Base-by-base conservation (phyloP, 2,797 vertebrate genomes). In the Selene dorsalis region DNA sequence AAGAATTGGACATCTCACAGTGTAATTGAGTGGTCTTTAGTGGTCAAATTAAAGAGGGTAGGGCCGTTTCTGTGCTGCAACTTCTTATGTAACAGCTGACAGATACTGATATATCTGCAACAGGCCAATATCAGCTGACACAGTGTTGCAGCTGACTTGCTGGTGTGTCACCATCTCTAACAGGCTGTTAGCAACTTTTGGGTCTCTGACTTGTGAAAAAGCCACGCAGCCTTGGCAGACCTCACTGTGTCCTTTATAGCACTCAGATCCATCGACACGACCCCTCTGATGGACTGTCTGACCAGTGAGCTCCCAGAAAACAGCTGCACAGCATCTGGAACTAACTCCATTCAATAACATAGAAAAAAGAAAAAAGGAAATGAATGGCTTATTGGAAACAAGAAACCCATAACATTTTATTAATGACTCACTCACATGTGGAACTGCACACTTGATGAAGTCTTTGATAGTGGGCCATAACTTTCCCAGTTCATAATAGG, bases 401-500 rank as follows among this genome's bases (percentile, higher is more conserved):
- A 58, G 68, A 70, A 73, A 47, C 43, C 57, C 56, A 13, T 69
- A 57, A 82, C 76, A 79, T 87, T 79, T 84, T 83, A 83, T 85
- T 87, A 86, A 88, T 80, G 79, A 88, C 66, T 82, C 62, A 57
- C 63, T 53, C 71, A 86, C 79, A 79, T 53, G 61, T 79, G 41
- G 74, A 75, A 87, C 69, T 47, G 69, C 69, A 16, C 56, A 61
- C 38, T 9, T 74, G 68, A 84, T 85, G 43, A 47, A 83, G 78
- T 61, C 73, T 82, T 77, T 79, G 63, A 82, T 76, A 62, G 72
- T 66, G 68, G 79, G 79, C 69, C 67, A 45, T 0, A 76, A 70
- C 80, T 69, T 57, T 61, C 68, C 69, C 73, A 20, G 53, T 52
- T 80, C 73, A 78, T 73, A 82, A 84, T 64, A 59, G 73, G 59